These are phyloP conservation scores for Drosophila acutilabella DNA, from an alignment of 2,888 invertebrate genomes.

Conservation along the genomic window DNA sequence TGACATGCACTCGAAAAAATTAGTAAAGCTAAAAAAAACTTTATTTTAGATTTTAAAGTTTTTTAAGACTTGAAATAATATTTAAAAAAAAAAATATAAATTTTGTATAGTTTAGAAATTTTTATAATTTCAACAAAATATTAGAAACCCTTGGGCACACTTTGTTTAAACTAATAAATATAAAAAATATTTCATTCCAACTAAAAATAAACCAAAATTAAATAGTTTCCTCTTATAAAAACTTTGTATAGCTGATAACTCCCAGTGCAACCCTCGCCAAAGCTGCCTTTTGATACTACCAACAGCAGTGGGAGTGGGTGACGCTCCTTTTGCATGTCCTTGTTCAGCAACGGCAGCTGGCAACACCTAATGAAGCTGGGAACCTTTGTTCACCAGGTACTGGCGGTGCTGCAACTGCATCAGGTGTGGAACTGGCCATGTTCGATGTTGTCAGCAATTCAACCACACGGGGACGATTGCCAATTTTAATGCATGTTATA, in stretches of 20 bases:
- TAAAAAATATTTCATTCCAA: too few species aligned
- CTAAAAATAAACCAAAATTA: too few species aligned
- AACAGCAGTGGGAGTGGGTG: neutral
- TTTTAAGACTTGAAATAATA: too few species aligned
- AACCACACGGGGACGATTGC: constrained; percentile 74
- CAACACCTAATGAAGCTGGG: constrained; percentile 54
- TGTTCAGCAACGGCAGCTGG: constrained; percentile 25
- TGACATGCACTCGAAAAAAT: constrained; percentile 34
- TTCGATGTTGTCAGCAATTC: constrained; percentile 67
- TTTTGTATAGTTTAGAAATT: too few species aligned
- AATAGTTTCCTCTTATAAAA: too few species aligned
- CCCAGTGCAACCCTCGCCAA: constrained; percentile 30
- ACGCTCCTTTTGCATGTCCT: constrained; percentile 38
- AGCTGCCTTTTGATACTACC: constrained; percentile 36
- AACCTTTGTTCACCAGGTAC: constrained; percentile 30
- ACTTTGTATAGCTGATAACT: constrained; percentile 6
- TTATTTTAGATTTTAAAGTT: too few species aligned
- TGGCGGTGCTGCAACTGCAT: constrained; percentile 23
- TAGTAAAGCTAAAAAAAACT: neutral
- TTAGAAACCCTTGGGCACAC: too few species aligned
- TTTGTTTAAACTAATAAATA: too few species aligned
- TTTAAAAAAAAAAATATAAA: too few species aligned
- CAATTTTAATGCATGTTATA: constrained; percentile 69
- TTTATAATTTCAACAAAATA: too few species aligned
- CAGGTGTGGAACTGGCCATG: constrained; percentile 51